These are phyloP conservation scores for Perca schrenkii DNA, from an alignment of 2,113 vertebrate species.

Conservation along the genomic window DNA sequence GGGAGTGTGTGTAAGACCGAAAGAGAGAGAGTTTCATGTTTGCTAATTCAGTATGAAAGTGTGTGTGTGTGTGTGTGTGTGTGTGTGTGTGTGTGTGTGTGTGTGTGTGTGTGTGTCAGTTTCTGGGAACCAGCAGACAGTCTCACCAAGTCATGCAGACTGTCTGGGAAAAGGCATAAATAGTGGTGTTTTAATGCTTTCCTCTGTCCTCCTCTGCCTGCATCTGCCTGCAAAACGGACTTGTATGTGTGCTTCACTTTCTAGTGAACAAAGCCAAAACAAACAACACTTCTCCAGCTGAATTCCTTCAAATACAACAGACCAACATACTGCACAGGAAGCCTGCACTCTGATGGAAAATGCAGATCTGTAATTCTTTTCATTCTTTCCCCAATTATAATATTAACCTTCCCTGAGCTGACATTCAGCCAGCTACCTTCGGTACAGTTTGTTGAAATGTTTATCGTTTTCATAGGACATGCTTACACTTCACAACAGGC, in stretches of 20 bases:
- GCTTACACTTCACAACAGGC: slow-evolving; percentile 26
- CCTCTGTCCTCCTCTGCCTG: slow-evolving; percentile 39
- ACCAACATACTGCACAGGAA: neutral
- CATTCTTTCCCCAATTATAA: neutral
- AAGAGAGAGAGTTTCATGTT: no score
- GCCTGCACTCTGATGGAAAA: slow-evolving; percentile 14
- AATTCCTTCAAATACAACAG: slow-evolving; percentile 27
- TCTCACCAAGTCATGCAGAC: slow-evolving; percentile 38
- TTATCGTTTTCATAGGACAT: slow-evolving; percentile 29
- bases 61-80: slow-evolving; percentile 5
- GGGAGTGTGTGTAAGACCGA: slow-evolving; percentile 1
- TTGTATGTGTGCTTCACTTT: slow-evolving; percentile 22
- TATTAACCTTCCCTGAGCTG: slow-evolving; percentile 8
- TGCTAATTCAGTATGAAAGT: no score
- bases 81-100: neutral
- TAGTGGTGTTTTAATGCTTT: slow-evolving; percentile 51
- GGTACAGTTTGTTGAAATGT: slow-evolving; percentile 32
- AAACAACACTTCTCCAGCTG: slow-evolving; percentile 9
- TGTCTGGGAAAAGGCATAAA: slow-evolving; percentile 53
- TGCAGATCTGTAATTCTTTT: slow-evolving; percentile 21
- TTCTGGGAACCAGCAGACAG: slow-evolving; percentile 55
- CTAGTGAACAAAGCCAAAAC: slow-evolving; percentile 20
- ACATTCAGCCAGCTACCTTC: slow-evolving; percentile 1
- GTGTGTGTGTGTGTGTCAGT: slow-evolving; percentile 5
- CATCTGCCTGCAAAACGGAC: slow-evolving; percentile 25